Conservation (phyloP, 2,797 vertebrate species). For the Florisuga fusca region DNA sequence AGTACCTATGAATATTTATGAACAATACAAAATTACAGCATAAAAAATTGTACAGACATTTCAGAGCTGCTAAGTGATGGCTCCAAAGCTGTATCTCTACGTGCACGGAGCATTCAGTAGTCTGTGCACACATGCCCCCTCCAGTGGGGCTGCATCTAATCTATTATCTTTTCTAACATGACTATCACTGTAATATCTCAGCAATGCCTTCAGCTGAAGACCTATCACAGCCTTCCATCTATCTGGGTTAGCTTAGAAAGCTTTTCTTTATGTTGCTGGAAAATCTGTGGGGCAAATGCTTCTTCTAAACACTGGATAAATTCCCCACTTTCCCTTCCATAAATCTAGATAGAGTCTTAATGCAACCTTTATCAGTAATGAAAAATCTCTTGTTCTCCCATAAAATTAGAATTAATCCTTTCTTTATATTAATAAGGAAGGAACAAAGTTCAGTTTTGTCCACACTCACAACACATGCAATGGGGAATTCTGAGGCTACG, state of each 20-base stretch:
- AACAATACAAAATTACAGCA: constrained; percentile 66
- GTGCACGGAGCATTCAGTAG: constrained; percentile 38
- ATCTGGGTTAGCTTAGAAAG: constrained; percentile 18
- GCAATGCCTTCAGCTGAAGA: constrained; percentile 51
- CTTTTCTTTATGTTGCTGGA: constrained; percentile 17
- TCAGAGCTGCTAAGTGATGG: constrained; percentile 67
- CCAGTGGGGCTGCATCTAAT: constrained; percentile 65
- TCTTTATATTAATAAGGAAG: constrained; percentile 6
- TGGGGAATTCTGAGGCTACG: background rate
- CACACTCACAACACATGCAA: background rate
- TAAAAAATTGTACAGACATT: constrained; percentile 61
- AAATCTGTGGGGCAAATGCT: constrained; percentile 23
- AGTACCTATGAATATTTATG: constrained; percentile 64
- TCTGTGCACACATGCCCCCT: constrained; percentile 62
- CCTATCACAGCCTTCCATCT: constrained; percentile 53
- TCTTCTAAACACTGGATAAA: constrained; percentile 37
- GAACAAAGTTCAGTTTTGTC: constrained; percentile 30
- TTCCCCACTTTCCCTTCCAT: background rate
- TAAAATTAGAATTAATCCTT: constrained; percentile 37
- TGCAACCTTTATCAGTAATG: background rate
- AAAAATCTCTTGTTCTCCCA: constrained; percentile 3
- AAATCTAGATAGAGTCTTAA: constrained; percentile 9
- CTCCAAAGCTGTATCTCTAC: constrained; percentile 26
- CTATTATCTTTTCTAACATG: constrained; percentile 72
- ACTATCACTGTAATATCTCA: constrained; percentile 64